These are phyloP conservation scores for Mayetiola destructor DNA, from an alignment of 2,888 invertebrate species.

Conservation along the genomic window DNA sequence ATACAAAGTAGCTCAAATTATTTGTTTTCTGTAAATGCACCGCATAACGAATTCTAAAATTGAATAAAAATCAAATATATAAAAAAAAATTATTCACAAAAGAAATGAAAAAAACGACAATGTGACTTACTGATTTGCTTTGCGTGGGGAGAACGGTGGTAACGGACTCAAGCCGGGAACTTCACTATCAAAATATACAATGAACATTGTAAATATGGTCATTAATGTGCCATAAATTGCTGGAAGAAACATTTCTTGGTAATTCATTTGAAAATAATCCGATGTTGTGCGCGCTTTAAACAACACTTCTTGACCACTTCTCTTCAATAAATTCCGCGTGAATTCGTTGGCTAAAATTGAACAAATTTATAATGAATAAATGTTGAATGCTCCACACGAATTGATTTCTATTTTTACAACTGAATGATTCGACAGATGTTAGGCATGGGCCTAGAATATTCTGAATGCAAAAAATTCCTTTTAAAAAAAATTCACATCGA, in stretches of 20 bases:
- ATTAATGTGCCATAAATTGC: constrained; percentile 25
- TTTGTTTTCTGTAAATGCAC: not conserved
- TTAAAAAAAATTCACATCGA: too few species aligned
- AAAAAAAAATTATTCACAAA: not conserved
- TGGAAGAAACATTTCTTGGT: not conserved
- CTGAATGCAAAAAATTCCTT: too few species aligned
- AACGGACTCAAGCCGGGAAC: constrained; percentile 45
- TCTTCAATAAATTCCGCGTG: too few species aligned
- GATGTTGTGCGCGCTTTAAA: too few species aligned
- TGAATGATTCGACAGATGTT: too few species aligned
- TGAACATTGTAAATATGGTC: constrained; percentile 41
- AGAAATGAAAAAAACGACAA: not conserved
- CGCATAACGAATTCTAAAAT: not conserved
- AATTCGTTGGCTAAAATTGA: too few species aligned
- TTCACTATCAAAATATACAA: constrained; percentile 46
- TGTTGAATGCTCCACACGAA: too few species aligned
- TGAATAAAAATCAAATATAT: not conserved
- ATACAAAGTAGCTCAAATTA: not conserved
- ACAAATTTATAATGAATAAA: too few species aligned
- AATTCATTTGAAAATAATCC: too few species aligned
- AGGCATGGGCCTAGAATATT: too few species aligned
- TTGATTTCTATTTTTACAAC: too few species aligned
- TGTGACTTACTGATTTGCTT: constrained; percentile 30
- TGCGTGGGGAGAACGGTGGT: constrained; percentile 40
- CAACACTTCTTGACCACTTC: too few species aligned